Evolutionary conservation across 1,140 invertebrate genomes (phyloP).

Genomic region (Drosophila nigrodunni): DNA sequence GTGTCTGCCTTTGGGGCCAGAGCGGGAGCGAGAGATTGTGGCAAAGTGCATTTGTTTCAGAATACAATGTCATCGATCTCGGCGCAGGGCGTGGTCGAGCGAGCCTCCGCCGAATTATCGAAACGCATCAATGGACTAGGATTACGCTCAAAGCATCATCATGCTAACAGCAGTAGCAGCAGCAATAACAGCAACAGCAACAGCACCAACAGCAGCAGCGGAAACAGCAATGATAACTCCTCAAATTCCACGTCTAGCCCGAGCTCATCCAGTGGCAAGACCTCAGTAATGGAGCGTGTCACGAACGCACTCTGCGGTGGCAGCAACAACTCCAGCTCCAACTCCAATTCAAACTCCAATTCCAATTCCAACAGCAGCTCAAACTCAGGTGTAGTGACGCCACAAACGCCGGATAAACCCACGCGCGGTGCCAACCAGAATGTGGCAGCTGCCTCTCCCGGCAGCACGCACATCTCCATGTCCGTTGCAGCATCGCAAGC

Average conservation of each 20-base stretch:
- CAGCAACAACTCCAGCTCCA: constrained; percentile 84
- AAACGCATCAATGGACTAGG: constrained; percentile 94
- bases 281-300: constrained; percentile 93
- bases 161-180: constrained; percentile 82
- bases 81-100: constrained; percentile 89
- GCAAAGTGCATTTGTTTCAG: constrained; percentile 84
- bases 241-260: constrained; percentile 52
- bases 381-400: constrained; percentile 31
- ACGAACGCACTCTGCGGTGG: constrained; percentile 92
- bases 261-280: constrained; percentile 83
- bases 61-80: constrained; percentile 84
- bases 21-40: constrained; percentile 19
- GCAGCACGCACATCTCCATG: constrained; percentile 24
- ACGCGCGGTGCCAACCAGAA: constrained; percentile 52
- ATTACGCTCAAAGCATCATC: constrained; percentile 89
- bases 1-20: neutral
- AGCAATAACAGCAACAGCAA: constrained; percentile 61
- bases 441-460: constrained; percentile 9
- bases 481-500: constrained; percentile 15
- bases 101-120: constrained; percentile 93
- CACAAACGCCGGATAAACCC: constrained; percentile 74
- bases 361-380: constrained; percentile 45
- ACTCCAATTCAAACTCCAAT: constrained; percentile 52
- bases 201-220: constrained; percentile 68
- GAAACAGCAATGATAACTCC: constrained; percentile 56